Evolutionary conservation across 2,888 invertebrate genomes (phyloP).

Genomic region (Carabus problematicus): DNA sequence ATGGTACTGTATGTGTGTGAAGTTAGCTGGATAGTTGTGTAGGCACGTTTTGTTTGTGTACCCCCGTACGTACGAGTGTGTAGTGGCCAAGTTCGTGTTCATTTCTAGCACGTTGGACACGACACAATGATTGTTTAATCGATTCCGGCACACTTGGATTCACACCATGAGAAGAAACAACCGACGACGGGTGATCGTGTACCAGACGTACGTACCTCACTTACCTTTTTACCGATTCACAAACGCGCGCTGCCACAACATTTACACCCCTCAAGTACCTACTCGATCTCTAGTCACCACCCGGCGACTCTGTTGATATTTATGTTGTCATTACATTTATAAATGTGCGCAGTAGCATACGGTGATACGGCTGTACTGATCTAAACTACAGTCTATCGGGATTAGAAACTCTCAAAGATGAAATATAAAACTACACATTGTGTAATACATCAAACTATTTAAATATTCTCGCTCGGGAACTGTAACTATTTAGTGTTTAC

Average conservation of each 20-base stretch:
- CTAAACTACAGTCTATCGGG: too few species aligned
- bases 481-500: too few species aligned
- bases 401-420: too few species aligned
- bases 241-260: background rate
- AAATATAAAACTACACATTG: too few species aligned
- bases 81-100: conserved; percentile 53
- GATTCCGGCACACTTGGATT: conserved; percentile 53
- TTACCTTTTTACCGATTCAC: background rate
- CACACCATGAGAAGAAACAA: conserved; percentile 15
- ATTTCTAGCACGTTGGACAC: conserved; percentile 52
- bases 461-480: too few species aligned
- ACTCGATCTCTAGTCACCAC: too few species aligned
- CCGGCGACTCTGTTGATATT: too few species aligned
- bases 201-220: background rate
- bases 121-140: conserved; percentile 54
- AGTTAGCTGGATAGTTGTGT: background rate
- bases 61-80: conserved; percentile 37
- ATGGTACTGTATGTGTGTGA: background rate
- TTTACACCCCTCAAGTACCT: too few species aligned
- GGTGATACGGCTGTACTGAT: too few species aligned
- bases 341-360: too few species aligned
- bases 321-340: too few species aligned
- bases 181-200: background rate
- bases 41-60: conserved; percentile 17
- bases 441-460: too few species aligned